These are phyloP conservation scores for Sipha maydis DNA, from an alignment of 2,888 invertebrate genomes.

Conservation along the genomic window DNA sequence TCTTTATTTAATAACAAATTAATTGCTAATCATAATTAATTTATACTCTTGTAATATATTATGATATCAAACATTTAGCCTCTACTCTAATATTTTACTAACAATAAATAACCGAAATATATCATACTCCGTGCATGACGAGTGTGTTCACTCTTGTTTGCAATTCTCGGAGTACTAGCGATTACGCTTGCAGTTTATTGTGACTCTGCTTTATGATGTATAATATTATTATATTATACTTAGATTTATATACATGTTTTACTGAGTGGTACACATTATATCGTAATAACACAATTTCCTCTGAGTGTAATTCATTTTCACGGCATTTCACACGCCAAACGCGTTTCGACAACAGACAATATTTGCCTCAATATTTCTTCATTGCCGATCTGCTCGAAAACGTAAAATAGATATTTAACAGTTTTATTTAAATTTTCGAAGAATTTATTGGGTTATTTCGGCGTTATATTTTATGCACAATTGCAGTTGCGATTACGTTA, in stretches of 20 bases:
- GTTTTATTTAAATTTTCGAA: too few relatives aligned
- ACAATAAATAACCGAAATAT: not conserved
- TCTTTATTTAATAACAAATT: too few relatives aligned
- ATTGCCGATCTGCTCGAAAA: not conserved
- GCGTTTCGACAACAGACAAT: not conserved
- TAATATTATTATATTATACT: not conserved
- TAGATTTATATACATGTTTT: too few relatives aligned
- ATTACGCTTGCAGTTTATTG: not conserved
- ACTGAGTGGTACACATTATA: not conserved
- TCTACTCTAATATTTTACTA: not conserved
- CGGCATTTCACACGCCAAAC: not conserved
- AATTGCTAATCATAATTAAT: too few relatives aligned
- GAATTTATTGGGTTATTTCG: too few relatives aligned
- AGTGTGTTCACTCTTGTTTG: not conserved
- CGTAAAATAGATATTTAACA: not conserved
- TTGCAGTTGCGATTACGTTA: too few relatives aligned
- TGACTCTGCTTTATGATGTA: not conserved
- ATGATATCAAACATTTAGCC: not conserved
- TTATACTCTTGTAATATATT: too few relatives aligned
- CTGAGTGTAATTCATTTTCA: not conserved
- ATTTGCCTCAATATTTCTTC: not conserved
- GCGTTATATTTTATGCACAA: too few relatives aligned
- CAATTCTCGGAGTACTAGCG: not conserved
- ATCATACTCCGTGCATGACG: not conserved
- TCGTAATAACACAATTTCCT: not conserved